phyloP scores from a whole-genome alignment of 2,797 vertebrate genomes.

The Thamnophis elegans region DNA sequence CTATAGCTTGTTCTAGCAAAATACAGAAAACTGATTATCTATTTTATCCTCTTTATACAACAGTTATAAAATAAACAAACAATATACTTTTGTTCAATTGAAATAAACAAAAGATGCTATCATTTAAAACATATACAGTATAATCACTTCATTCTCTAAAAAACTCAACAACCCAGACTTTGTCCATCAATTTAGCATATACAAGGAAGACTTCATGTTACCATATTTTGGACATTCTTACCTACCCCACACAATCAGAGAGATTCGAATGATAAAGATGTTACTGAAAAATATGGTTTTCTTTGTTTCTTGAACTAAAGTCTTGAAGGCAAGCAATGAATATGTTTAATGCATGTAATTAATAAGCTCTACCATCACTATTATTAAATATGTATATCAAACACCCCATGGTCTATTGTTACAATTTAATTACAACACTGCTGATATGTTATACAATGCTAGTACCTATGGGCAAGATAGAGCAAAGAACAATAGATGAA shows the following conservation, averaged over 20 bases:
- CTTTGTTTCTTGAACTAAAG: background rate
- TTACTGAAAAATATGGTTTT: background rate
- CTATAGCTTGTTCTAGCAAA: background rate
- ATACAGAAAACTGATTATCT: background rate
- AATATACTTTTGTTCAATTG: background rate
- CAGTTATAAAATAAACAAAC: background rate
- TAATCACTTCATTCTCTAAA: background rate
- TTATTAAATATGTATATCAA: background rate
- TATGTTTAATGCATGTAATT: background rate
- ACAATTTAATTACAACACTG: background rate
- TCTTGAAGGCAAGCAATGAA: background rate
- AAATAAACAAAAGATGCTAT: background rate
- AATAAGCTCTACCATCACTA: background rate
- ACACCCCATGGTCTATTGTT: background rate
- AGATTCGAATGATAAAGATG: background rate
- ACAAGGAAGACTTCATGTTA: background rate
- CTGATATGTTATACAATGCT: background rate
- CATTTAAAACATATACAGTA: background rate
- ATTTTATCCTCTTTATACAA: background rate
- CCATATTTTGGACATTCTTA: background rate
- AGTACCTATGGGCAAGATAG: background rate
- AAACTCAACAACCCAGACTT: background rate
- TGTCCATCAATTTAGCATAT: background rate
- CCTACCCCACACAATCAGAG: background rate
- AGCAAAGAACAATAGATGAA: background rate